Base-by-base conservation (phyloP, 2,888 invertebrate species). In the Lasioglossum figueresi region DNA sequence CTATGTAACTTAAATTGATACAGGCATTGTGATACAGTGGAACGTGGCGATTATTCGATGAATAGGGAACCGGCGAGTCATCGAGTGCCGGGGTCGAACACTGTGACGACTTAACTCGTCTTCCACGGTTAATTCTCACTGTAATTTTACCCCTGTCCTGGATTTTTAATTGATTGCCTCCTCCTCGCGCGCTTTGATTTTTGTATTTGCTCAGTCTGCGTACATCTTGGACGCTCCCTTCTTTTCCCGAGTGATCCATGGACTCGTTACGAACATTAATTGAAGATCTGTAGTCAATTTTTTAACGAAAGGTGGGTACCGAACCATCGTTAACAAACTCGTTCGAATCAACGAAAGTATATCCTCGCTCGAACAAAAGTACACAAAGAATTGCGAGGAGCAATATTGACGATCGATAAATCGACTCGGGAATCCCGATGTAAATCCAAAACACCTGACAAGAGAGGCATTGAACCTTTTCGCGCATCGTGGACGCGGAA, bases 141-240 rank as follows among this genome's bases (percentile, higher is more conserved):
- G 63, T 63, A 63, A 63, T 63, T 63, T 16, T 63, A 63, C 45
- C 70, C 70, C 70, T 76, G 52, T 76, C 56, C 76, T 31, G 56
- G 34, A 23, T 31, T 63, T 63, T 63, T 63, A 27, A 63, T 63
- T 31, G 63, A 63, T 63, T 31, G 31, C 63, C 63, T 31, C 31
- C n/a, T 59, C 59, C 63, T 31, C 5, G 27, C 14, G 5, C 16
- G 16, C 16, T 63, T 2, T 2, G 4, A 31, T 27, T 31, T 27
- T 31, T 31, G 31, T 37, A n/a, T 66, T 63, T 63, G 52, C n/a
- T 63, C 63, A 31, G 14, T 5, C 31, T 63, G 31, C 31, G 31
- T 31, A 16, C 27, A 16, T 16, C 31, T 31, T 63, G 31, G 14
- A 31, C 27, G 0, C n/a, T 6, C 63, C 16, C 16, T 16, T 16